phyloP scores from a whole-genome alignment of 2,888 invertebrate species.

The Sesamia inferens region DNA sequence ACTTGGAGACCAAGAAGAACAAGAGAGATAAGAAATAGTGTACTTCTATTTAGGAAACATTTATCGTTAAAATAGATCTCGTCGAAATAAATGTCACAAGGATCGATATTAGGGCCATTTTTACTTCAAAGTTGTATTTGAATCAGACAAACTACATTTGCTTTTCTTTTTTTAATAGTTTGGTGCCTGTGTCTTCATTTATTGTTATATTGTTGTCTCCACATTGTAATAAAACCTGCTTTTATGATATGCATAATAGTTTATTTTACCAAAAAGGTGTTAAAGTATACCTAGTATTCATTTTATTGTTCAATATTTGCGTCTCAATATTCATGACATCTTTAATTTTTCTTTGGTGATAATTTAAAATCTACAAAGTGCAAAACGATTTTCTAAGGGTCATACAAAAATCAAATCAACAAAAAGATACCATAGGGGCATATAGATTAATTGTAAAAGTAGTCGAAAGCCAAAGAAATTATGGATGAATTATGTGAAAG shows the following conservation, averaged over 20 bases:
- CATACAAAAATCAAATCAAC: background rate
- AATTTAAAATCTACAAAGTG: background rate
- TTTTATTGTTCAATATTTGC: background rate
- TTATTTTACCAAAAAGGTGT: background rate
- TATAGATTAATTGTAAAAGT: background rate
- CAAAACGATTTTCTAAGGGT: background rate
- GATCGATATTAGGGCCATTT: conserved; percentile 2
- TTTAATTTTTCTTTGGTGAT: too few relatives aligned
- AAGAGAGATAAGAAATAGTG: background rate
- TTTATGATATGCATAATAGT: too few relatives aligned
- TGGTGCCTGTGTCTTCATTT: too few relatives aligned
- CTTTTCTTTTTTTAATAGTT: too few relatives aligned
- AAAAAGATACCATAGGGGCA: background rate
- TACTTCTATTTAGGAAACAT: background rate
- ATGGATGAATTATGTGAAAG: background rate
- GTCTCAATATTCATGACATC: too few relatives aligned
- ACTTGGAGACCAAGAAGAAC: background rate
- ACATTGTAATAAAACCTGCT: background rate
- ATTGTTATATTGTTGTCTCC: too few relatives aligned
- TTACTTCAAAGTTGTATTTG: background rate
- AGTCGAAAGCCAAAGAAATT: background rate
- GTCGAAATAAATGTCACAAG: conserved; percentile 7
- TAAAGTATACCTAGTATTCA: background rate
- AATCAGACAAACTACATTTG: background rate
- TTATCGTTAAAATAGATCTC: background rate